phyloP scores from a whole-genome alignment of 1,140 invertebrate species.

The Drosophila varians region DNA sequence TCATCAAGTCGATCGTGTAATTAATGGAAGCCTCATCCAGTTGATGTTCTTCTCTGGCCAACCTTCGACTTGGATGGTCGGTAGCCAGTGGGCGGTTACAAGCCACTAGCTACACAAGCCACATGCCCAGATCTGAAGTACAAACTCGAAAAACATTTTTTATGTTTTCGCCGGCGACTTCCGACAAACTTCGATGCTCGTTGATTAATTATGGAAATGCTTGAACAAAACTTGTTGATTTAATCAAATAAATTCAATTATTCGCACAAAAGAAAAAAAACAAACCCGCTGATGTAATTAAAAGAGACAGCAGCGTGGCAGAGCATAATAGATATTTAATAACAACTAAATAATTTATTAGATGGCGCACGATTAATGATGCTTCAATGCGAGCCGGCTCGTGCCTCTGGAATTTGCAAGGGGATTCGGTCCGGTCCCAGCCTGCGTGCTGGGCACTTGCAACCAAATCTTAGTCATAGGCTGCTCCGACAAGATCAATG shows the following conservation, averaged over 20 bases:
- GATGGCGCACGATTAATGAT: constrained; percentile 63
- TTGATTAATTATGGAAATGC: constrained; percentile 56
- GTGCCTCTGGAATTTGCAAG: constrained; percentile 26
- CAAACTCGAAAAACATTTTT: constrained; percentile 21
- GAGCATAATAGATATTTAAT: constrained; percentile 29
- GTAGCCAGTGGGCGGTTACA: constrained; percentile 46
- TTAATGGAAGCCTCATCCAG: constrained; percentile 44
- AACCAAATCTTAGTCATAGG: constrained; percentile 8
- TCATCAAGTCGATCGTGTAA: constrained; percentile 21
- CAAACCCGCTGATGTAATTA: constrained; percentile 43
- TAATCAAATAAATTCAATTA: constrained; percentile 56
- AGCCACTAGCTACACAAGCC: not conserved
- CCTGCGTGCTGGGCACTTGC: constrained; percentile 27
- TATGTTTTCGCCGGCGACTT: constrained; percentile 8
- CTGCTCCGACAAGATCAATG: constrained; percentile 51
- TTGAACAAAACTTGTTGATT: constrained; percentile 61
- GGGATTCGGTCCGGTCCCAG: constrained; percentile 7
- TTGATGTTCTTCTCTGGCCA: constrained; percentile 10
- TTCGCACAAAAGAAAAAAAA: constrained; percentile 7
- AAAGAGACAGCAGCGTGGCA: constrained; percentile 22
- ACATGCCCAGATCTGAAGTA: constrained; percentile 7
- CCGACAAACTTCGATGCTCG: constrained; percentile 13
- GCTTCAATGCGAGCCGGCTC: constrained; percentile 62
- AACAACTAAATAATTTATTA: constrained; percentile 60
- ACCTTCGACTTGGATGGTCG: constrained; percentile 44